Base-by-base conservation (phyloP, 2,888 invertebrate species). In the Drosophila kuntzei region DNA sequence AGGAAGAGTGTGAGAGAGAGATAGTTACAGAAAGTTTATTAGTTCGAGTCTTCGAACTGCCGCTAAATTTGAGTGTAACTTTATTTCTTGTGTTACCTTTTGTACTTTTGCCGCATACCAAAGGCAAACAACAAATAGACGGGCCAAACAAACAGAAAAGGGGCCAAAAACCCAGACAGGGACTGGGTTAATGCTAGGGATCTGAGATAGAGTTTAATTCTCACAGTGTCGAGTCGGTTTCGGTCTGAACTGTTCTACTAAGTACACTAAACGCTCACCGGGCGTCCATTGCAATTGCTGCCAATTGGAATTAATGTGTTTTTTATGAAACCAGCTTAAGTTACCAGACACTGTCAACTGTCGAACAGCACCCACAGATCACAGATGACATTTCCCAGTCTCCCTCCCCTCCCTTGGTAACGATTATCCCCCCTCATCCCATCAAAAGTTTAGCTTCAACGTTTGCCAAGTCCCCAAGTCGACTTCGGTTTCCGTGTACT, bases 231-330 rank as follows among this genome's bases (percentile, higher is more conserved):
- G 72, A 57, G 36, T 37, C 43, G 50, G 18, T 47, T 46, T 25
- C 25, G 14, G 4, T 9, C 14, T 39, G n/a, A 14, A 37, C 27
- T n/a, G 9, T 59, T 29, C 14, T 20, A 51, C 29, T 32, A 47
- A 37, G 46, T 22, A 14, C 54, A 63, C 54, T 68, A 64, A 71
- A 65, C 41, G 71, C 76, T 58, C 75, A 74, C 68, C 86, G 83
- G 83, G 74, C 53, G 68, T 64, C 71, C 81, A 57, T 50, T 86
- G 82, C 88, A 89, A 89, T 90, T 89, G 86, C 78, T 77, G 80
- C 69, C 89, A 90, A 90, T 87, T 89, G 79, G 83, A 88, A 90
- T 90, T 90, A 89, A 90, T 90, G 90, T 70, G 67, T 76, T 90
- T 90, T 88, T 85, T 79, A 89, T 85, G 77, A 80, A 82, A 76